Base-by-base conservation (phyloP, 2,888 invertebrate genomes). In the Mechanitis mazaeus region DNA sequence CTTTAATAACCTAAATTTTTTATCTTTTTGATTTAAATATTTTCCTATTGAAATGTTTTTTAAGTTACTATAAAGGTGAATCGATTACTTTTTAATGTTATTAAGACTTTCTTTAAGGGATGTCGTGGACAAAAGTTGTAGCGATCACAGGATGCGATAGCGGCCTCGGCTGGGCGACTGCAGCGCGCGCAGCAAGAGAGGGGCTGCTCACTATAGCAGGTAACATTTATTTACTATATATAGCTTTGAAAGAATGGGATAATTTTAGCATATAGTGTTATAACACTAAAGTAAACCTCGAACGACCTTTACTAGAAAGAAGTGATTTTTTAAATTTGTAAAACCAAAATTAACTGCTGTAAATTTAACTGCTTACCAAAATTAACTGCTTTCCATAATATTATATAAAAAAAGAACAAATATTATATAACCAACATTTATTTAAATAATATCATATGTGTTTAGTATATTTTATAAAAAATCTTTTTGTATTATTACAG, bases 131-230 rank as follows among this genome's bases (percentile, higher is more conserved):
- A 11, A 75, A 83, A 61, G 91, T 94, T 2, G 87, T 94, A 47
- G 90, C 95, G 28, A 93, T 97, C 69, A 95, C 95, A 6, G 97
- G 97, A 53, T 97, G 97, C 78, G 96, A 97, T 83, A 94, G 95
- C 62, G 97, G 97, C 2, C 90, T 97, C 20, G 97, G 97, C 60
- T 95, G 92, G 83, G 93, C 93, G 2, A 78, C 94, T 56, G 94
- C 94, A 0, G 89, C 93, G 33, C 91, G 94, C 68, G 83, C 92
- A 6, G 91, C 91, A 6, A 84, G 92, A 4, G 86, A 92, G 71
- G 95, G 95, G 0, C 90, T 95, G 69, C 91, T 93, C 3, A 96
- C 97, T 1, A 87, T 97, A 45, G 96, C 96, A 20, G 94, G 95
- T 55, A 31, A 31, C 33, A 5, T 42, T 42, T 38, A 9, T 46